Base-by-base conservation (phyloP, 2,888 invertebrate genomes). In the Rhyacophila evoluta region DNA sequence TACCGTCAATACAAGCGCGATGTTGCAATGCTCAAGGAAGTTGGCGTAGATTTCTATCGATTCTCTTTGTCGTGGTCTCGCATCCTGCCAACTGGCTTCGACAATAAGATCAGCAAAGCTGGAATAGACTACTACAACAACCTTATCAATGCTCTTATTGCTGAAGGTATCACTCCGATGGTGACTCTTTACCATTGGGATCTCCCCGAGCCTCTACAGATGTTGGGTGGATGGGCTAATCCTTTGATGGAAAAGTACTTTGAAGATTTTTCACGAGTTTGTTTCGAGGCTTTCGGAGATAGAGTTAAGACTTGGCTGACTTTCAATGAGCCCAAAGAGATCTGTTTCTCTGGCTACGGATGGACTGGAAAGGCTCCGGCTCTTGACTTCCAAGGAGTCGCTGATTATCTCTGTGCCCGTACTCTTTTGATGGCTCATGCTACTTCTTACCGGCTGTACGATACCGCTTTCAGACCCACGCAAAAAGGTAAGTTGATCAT, bases 111-210 rank as follows among this genome's bases (percentile, higher is more conserved):
- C 71, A 86, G 84, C 81, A 83, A 86, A 55, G 86, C 85, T 1
- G 92, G 91, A 1, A 83, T 92, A 37, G 85, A 86, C 39, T 93
- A 93, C 85, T 94, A 94, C 86, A 90, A 89, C 75, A 87, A 89
- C 41, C 84, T 95, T 19, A 88, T 94, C n/a, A 86, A 91, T 72
- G 91, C 90, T 83, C 86, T 94, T 0, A 79, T 87, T 1, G 85
- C 84, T 0, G 86, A 89, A 74, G 87, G 86, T 8, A 92, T 95
- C 70, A 84, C 86, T 75, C 93, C 94, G 0, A 84, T 92, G 72
- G 89, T 92, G 1, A 93, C 93, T 0, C 87, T 93, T 85, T 93
- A 92, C 86, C 93, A 94, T 83, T 93, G 92, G 92, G 93, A 93
- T 84, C 86, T 93, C 77, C 93, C 93, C 0, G 90, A 92, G 92